Evolutionary conservation across 2,888 invertebrate genomes (phyloP).

Genomic region (Plebejus anna): DNA sequence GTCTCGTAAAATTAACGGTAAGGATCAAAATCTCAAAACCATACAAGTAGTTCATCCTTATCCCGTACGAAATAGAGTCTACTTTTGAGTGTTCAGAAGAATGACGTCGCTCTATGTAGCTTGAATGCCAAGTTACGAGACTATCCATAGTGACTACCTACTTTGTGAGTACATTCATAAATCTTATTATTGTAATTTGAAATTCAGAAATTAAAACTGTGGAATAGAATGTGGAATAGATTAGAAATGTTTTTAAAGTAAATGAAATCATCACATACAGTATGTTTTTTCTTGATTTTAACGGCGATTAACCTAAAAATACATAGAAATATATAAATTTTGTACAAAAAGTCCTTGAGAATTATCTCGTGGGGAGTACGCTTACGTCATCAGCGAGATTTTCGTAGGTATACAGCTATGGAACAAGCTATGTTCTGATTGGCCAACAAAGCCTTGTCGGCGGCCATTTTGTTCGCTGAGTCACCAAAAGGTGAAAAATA

Average conservation of each 20-base stretch:
- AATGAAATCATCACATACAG: not conserved
- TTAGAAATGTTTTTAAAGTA: not conserved
- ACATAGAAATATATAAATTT: constrained; percentile 50
- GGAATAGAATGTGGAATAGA: constrained; percentile 15
- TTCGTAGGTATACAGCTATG: constrained; percentile 63
- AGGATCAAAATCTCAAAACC: constrained; percentile 46
- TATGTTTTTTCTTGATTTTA: constrained; percentile 27
- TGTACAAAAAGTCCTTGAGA: constrained; percentile 77
- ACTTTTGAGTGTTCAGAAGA: constrained; percentile 45
- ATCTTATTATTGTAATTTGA: constrained; percentile 53
- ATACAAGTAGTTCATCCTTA: constrained; percentile 42
- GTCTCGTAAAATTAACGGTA: constrained; percentile 64
- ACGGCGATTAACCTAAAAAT: constrained; percentile 45
- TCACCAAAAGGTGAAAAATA: constrained; percentile 83
- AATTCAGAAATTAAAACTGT: constrained; percentile 34
- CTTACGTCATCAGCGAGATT: constrained; percentile 69
- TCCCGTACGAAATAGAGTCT: constrained; percentile 43
- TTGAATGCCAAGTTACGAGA: constrained; percentile 56
- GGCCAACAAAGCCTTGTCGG: constrained; percentile 75
- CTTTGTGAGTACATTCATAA: constrained; percentile 75
- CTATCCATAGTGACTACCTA: constrained; percentile 71
- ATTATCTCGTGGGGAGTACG: constrained; percentile 75
- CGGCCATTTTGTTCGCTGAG: constrained; percentile 84
- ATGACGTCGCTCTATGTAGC: constrained; percentile 38
- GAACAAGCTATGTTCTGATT: constrained; percentile 61